Evolutionary conservation across 2,113 vertebrate species (phyloP).

Genomic region (Nothocercus julius): DNA sequence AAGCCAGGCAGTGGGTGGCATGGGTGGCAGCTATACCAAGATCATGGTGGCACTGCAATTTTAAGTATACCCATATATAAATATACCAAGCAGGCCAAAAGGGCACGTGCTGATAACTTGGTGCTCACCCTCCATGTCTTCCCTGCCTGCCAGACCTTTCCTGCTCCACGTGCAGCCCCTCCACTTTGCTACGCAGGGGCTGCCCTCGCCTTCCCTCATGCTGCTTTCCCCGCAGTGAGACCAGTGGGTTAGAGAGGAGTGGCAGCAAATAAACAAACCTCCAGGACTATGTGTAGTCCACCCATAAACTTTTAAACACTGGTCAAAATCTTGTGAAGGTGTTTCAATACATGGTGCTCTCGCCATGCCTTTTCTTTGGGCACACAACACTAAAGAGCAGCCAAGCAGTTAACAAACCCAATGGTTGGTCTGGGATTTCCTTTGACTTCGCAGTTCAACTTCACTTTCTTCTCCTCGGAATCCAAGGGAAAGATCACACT

Average conservation of each 20-base stretch:
- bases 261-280: too few species aligned
- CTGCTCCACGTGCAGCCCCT: neutral
- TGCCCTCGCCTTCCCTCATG: neutral
- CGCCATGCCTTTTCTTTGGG: neutral
- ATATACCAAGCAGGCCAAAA: neutral
- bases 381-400: neutral
- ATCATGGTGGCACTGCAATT: neutral
- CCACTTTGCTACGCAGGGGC: neutral
- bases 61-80: neutral
- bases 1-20: neutral
- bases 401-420: constrained; percentile 77
- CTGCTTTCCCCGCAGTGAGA: neutral
- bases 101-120: neutral
- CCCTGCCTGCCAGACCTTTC: neutral
- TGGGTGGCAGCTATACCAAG: neutral
- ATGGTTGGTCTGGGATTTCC: constrained; percentile 89
- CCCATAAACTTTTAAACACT: neutral
- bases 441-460: constrained; percentile 91
- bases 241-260: too few species aligned
- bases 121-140: neutral
- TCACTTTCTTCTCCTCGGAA: constrained; percentile 89
- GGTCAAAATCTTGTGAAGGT: neutral
- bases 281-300: neutral
- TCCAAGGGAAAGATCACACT: constrained; percentile 91
- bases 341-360: fast-evolving